These are phyloP conservation scores for Sander vitreus DNA, from an alignment of 2,113 vertebrate genomes.

Conservation along the genomic window DNA sequence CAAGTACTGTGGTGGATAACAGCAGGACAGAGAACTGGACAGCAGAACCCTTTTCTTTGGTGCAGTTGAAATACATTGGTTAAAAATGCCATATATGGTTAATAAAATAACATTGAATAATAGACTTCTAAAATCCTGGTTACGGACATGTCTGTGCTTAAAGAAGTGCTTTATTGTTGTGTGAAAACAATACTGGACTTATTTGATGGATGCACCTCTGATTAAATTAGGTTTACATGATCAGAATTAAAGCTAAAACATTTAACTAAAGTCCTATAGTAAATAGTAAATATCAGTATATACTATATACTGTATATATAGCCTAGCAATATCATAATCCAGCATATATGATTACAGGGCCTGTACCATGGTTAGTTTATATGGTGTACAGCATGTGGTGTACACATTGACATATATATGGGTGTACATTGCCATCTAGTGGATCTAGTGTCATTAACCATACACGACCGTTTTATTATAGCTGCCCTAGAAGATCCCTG, in stretches of 20 bases:
- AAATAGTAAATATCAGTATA: background rate
- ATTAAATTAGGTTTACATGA: background rate
- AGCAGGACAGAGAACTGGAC: background rate
- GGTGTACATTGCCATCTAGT: conserved; percentile 48
- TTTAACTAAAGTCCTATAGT: background rate
- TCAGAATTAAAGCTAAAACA: background rate
- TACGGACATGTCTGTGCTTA: no score
- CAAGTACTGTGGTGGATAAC: background rate
- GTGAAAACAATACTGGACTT: background rate
- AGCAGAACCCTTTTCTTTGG: background rate
- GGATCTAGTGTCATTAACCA: background rate
- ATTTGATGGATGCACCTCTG: no score
- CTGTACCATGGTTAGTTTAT: background rate
- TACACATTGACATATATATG: no score
- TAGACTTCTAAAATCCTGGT: background rate
- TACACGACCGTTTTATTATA: background rate
- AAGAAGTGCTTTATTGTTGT: background rate
- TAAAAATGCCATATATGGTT: background rate
- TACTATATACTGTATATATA: background rate
- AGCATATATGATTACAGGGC: background rate
- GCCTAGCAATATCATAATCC: background rate
- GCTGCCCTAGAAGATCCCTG: conserved; percentile 63
- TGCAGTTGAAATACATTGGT: background rate
- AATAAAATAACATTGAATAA: background rate
- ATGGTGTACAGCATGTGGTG: background rate